These are phyloP conservation scores for Heliconius charithonia DNA, from an alignment of 2,888 invertebrate species.

Conservation along the genomic window DNA sequence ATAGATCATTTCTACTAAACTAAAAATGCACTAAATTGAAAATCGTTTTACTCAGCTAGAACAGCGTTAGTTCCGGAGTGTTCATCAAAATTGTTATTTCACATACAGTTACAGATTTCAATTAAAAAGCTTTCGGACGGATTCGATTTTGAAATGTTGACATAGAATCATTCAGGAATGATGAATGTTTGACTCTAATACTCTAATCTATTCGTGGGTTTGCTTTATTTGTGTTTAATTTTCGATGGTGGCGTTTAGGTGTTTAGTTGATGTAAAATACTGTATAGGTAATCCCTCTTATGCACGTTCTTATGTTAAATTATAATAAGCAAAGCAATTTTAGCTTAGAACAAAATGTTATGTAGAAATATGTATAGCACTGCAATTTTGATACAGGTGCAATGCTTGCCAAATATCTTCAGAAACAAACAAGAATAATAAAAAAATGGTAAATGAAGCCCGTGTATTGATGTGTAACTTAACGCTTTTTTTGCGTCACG, in stretches of 20 bases:
- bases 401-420: too few species aligned
- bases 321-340: too few species aligned
- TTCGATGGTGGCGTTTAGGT: neutral
- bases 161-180: constrained; percentile 40
- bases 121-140: constrained; percentile 46
- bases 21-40: constrained; percentile 63
- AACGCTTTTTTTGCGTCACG: too few species aligned
- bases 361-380: too few species aligned
- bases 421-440: too few species aligned
- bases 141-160: constrained; percentile 47
- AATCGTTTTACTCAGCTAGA: constrained; percentile 54
- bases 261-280: neutral
- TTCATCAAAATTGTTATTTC: constrained; percentile 59
- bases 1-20: constrained; percentile 58
- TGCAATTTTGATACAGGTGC: too few species aligned
- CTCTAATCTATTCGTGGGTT: constrained; percentile 29
- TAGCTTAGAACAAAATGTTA: too few species aligned
- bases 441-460: too few species aligned
- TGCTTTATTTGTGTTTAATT: constrained; percentile 22
- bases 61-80: constrained; percentile 55
- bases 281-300: neutral
- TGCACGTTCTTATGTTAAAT: too few species aligned
- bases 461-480: too few species aligned
- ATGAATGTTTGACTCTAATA: constrained; percentile 39
- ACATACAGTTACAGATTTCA: constrained; percentile 49